Evolutionary conservation across 37 sponge, comb jelly and placozoan genomes (phyloP), one percentile per base, ranked within the genome.

Genomic region (Eunapius fragilis): DNA sequence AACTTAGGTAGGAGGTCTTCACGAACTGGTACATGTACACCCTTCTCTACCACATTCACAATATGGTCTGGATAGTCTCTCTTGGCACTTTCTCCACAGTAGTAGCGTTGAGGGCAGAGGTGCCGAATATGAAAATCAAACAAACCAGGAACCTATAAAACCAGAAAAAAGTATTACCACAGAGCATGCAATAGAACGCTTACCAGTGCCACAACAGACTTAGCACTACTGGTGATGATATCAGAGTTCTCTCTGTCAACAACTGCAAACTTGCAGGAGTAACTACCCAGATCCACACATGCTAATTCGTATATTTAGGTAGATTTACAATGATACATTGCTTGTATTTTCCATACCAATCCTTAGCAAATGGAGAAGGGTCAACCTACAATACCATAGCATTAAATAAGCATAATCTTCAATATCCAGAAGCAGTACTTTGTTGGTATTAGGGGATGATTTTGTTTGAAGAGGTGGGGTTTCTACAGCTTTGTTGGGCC

Each of bases 341-440:
- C 72, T 82, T 82, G 82, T 71, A 82, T 24, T 71, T 71, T 11
- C 82, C 82, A 82, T 82, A 82, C 82, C 82, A 82, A 72, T 82
- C 82, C 27, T 71, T 82, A 48, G 71, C 37, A 73, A 82, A 82
- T n/a, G 82, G 72, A 32, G 30, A 24, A n/a, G 71, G 80, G 10
- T 38, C 80, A 31, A 31, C 6, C 80, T 80, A 70, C 31, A 69
- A 30, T 17, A 24, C 35, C 0, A 35, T 37, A 9, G 6, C 3
- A 41, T 41, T 3, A 41, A 9, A 41, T 41, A 6, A 41, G 3
- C 6, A 41, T 9, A 6, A 41, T 6, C 41, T 41, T 3, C 41
- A 41, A 41, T n/a, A n/a, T n/a, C n/a, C 9, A 45, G 7, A 58
- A 58, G 14, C 2, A 19, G 10, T 76, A 76, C 77, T 3, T 31